Conservation (phyloP, 1,140 invertebrate genomes). For the Steinernema feltiae region DNA sequence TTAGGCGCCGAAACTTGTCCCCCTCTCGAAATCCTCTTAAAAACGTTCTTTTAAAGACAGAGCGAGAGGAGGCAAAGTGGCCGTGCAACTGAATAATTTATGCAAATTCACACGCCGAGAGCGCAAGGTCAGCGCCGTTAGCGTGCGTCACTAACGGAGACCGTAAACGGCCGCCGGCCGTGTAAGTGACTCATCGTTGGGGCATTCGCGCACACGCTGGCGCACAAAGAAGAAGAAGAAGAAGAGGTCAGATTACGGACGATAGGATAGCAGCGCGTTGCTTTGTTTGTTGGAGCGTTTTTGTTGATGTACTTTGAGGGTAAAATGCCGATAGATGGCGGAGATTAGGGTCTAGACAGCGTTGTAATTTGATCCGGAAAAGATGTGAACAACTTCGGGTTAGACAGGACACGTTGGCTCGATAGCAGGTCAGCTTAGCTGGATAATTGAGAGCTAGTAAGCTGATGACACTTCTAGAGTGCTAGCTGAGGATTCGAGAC, state of each 20-base stretch:
- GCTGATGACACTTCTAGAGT: too few relatives aligned
- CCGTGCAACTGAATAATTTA: not conserved
- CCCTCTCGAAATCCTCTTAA: not conserved
- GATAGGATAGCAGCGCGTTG: not conserved
- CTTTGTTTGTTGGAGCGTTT: not conserved
- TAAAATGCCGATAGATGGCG: not conserved
- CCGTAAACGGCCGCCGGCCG: not conserved
- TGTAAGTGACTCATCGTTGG: not conserved
- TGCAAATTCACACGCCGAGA: constrained; percentile 4
- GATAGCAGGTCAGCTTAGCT: too few relatives aligned
- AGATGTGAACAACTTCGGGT: too few relatives aligned
- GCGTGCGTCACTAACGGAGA: not conserved
- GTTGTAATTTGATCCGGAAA: too few relatives aligned
- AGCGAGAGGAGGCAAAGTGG: not conserved
- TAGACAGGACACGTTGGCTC: too few relatives aligned
- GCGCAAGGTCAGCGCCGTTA: not conserved
- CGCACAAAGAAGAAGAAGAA: not conserved
- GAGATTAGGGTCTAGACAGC: not conserved
- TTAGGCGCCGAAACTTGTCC: not conserved
- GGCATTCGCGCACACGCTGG: too few relatives aligned
- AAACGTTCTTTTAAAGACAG: not conserved
- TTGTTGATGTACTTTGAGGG: not conserved
- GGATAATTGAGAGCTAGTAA: too few relatives aligned
- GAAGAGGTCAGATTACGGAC: constrained; percentile 6
- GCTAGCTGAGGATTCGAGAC: too few relatives aligned